These are phyloP conservation scores for Erythrocercus mccallii DNA, from an alignment of 2,113 vertebrate species.

Conservation along the genomic window DNA sequence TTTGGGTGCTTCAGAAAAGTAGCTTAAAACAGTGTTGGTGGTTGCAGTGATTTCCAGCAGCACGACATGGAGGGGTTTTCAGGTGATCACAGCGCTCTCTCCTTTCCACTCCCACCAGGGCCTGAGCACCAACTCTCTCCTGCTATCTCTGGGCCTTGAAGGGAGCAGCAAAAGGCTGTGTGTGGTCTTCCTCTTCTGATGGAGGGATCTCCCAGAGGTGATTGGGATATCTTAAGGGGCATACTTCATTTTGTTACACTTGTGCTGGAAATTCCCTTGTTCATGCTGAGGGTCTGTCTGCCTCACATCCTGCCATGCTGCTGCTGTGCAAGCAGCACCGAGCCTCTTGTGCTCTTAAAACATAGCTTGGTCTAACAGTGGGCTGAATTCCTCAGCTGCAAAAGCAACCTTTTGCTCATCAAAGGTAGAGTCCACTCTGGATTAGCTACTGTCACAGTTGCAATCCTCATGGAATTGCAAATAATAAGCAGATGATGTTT, in stretches of 20 bases:
- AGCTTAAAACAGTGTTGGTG: not conserved
- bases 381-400: not conserved
- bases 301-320: not conserved
- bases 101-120: not conserved
- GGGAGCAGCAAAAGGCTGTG: not conserved
- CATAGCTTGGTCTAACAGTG: not conserved
- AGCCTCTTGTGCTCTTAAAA: not conserved
- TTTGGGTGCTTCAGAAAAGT: not conserved
- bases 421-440: not conserved
- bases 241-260: not conserved
- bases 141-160: rapidly evolving
- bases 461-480: not conserved
- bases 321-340: not conserved
- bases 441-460: not conserved
- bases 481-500: not conserved
- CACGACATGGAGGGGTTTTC: rapidly evolving
- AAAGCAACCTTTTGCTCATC: not conserved
- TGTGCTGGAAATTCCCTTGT: not conserved
- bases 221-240: not conserved
- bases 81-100: rapidly evolving
- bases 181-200: not conserved
- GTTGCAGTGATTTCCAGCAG: not conserved
- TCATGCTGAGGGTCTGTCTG: not conserved
- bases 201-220: not conserved
- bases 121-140: rapidly evolving